Conservation (phyloP, 2,113 vertebrate genomes). For the Hylia prasina region DNA sequence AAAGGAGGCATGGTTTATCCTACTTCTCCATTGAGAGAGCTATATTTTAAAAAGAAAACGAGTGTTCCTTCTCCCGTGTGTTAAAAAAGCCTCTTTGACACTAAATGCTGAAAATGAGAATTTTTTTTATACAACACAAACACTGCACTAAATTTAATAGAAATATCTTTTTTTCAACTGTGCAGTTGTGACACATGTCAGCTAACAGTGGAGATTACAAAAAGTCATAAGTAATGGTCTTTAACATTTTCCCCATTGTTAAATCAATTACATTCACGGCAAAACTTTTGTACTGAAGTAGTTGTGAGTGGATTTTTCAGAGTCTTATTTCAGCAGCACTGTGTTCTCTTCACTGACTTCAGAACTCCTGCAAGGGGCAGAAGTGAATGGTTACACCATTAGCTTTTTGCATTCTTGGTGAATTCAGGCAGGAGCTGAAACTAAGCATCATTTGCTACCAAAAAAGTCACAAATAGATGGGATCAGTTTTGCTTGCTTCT, state of each 20-base stretch:
- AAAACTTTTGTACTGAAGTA: background rate
- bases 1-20: background rate
- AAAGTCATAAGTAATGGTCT: background rate
- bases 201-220: background rate
- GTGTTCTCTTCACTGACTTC: background rate
- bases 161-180: background rate
- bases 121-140: background rate
- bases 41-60: background rate
- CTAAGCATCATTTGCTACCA: background rate
- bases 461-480: background rate
- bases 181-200: background rate
- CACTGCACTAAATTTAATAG: background rate
- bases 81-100: background rate
- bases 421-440: background rate
- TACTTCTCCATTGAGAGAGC: background rate
- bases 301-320: background rate
- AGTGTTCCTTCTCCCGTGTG: background rate
- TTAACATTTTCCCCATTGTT: slow-evolving; percentile 6
- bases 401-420: background rate
- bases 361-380: background rate
- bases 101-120: background rate
- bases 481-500: background rate
- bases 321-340: background rate
- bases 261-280: background rate
- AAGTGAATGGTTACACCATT: background rate